A percentile compares a stretch with the other conserved stretches of the same genome.
phyloP scores from a whole-genome alignment of 2,888 invertebrate genomes.

The Bombylius major region DNA sequence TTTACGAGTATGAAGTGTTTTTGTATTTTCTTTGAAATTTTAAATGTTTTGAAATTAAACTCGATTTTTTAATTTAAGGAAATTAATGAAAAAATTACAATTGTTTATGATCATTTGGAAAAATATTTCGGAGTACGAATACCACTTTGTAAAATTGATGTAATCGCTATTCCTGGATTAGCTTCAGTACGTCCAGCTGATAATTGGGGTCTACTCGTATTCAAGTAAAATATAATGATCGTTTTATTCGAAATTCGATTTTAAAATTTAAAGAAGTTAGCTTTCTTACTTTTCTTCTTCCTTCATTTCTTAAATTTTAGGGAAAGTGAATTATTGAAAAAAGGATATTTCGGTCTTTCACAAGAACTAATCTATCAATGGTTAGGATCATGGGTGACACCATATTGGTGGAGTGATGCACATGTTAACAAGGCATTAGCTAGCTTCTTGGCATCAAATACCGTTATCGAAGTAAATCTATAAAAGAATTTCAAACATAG shows the following conservation, averaged over 20 bases:
- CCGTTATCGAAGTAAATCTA: constrained; percentile 49
- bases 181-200: constrained; percentile 59
- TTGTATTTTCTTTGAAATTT: background rate
- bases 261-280: background rate
- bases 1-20: constrained; percentile 15
- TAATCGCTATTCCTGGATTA: constrained; percentile 60
- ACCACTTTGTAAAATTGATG: constrained; percentile 54
- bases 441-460: constrained; percentile 59
- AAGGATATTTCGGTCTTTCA: constrained; percentile 51
- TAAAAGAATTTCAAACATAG: background rate
- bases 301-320: constrained; percentile 35
- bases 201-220: constrained; percentile 66
- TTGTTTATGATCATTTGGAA: constrained; percentile 46
- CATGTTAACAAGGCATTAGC: constrained; percentile 65
- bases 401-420: constrained; percentile 65
- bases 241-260: background rate
- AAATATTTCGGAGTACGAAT: constrained; percentile 51
- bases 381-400: constrained; percentile 62
- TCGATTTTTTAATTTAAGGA: constrained; percentile 34
- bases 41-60: background rate
- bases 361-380: constrained; percentile 70
- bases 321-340: constrained; percentile 57
- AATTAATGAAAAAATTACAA: constrained; percentile 44
- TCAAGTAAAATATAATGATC: constrained; percentile 45
- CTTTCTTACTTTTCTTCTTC: background rate